Conservation (phyloP, 2,113 vertebrate species). For the Macaca fascicularis region T2T-MFA8v1.1 NC_088388.1:36497501-36498000, state of each 20-base stretch:
- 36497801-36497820: neutral
- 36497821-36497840: neutral
- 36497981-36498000: neutral
- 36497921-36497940: neutral
- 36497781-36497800: neutral
- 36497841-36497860: neutral
- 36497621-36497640: neutral
- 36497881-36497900: neutral
- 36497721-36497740: neutral
- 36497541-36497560: neutral
- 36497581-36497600: neutral
- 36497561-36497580: neutral
- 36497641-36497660: neutral
- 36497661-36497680: neutral
- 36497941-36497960: neutral
- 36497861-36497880: neutral
- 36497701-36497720: neutral
- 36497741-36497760: neutral
- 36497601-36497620: neutral
- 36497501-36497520: neutral
- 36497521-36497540: neutral
- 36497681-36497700: neutral
- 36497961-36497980: neutral
- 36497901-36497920: neutral
- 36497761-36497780: neutral